These are phyloP conservation scores for Drosophila eugracilis DNA, from an alignment of 1,140 invertebrate species.

Conservation along the genomic window DNA sequence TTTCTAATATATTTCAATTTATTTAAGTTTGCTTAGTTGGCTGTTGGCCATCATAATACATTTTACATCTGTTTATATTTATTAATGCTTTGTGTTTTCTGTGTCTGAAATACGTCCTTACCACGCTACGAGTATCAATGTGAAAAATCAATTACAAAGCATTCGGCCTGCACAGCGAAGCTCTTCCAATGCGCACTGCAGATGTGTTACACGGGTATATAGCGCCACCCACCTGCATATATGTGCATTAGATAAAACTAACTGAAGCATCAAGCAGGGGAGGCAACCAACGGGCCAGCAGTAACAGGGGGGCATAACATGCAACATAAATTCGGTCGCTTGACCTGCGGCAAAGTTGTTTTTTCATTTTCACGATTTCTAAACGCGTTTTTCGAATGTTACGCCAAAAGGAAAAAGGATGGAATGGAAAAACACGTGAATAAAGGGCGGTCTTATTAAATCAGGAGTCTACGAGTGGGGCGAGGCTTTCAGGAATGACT, in stretches of 20 bases:
- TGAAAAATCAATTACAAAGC: constrained; percentile 74
- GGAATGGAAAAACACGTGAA: constrained; percentile 18
- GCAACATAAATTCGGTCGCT: constrained; percentile 49
- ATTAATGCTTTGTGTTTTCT: constrained; percentile 28
- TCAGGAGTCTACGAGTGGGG: constrained; percentile 4
- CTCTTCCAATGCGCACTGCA: neutral
- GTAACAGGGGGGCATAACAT: constrained; percentile 53
- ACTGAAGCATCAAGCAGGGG: constrained; percentile 48
- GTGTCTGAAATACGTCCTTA: constrained; percentile 31
- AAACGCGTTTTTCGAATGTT: constrained; percentile 50
- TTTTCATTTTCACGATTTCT: constrained; percentile 82
- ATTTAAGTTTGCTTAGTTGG: constrained; percentile 51
- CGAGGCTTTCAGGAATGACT: neutral
- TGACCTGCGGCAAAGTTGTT: constrained; percentile 75
- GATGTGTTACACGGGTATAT: too few species aligned
- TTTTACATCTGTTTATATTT: constrained; percentile 63
- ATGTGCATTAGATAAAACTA: constrained; percentile 27
- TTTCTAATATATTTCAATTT: constrained; percentile 48
- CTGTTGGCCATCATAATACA: constrained; percentile 24
- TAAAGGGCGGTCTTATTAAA: constrained; percentile 36
- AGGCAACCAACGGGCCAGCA: constrained; percentile 27
- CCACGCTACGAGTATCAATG: constrained; percentile 57
- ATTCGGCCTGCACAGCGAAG: constrained; percentile 41
- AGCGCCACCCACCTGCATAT: too few species aligned
- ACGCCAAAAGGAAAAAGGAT: constrained; percentile 17